Conservation (phyloP, 2,888 invertebrate genomes). For the Paralinhomoeus sp. region DNA sequence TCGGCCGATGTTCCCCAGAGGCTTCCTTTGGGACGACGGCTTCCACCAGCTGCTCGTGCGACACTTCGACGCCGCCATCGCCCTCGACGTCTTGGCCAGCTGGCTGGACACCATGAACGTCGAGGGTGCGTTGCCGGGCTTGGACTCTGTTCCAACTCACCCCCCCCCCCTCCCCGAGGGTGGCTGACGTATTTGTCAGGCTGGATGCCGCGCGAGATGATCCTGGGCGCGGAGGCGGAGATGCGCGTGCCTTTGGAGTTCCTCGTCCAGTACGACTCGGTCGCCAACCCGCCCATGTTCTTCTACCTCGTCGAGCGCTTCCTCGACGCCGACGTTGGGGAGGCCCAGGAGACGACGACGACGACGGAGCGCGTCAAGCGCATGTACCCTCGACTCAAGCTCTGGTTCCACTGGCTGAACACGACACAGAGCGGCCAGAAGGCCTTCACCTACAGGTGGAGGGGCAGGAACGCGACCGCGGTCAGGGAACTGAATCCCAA, state of each 20-base stretch:
- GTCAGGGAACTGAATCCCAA: conserved; percentile 71
- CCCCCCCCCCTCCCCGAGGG: no score
- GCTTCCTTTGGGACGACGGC: conserved; percentile 98
- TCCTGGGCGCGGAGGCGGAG: conserved; percentile 24
- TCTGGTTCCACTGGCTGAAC: conserved; percentile 93
- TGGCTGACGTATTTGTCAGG: no score
- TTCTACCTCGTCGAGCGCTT: conserved; percentile 49
- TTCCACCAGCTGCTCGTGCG: conserved; percentile 74
- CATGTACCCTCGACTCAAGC: conserved; percentile 39
- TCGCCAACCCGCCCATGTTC: conserved; percentile 92
- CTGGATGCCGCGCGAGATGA: conserved; percentile 92
- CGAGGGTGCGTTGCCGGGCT: conserved; percentile 47
- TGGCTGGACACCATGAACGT: conserved; percentile 93
- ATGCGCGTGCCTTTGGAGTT: conserved; percentile 67
- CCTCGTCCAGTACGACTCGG: conserved; percentile 70
- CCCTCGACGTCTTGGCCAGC: conserved; percentile 61
- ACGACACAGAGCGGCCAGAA: conserved; percentile 48
- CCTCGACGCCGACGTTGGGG: no score
- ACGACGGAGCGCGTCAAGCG: no score
- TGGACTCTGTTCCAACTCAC: no score
- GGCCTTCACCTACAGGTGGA: conserved; percentile 62
- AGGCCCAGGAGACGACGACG: no score
- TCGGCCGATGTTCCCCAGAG: conserved; percentile 84
- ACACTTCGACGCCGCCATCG: conserved; percentile 30
- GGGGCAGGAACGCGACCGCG: conserved; percentile 55